A percentile compares a stretch with the other conserved stretches of the same genome.
These are phyloP conservation scores for Machaerirhynchus nigripectus DNA, from an alignment of 2,113 vertebrate species.

Conservation along the genomic window DNA sequence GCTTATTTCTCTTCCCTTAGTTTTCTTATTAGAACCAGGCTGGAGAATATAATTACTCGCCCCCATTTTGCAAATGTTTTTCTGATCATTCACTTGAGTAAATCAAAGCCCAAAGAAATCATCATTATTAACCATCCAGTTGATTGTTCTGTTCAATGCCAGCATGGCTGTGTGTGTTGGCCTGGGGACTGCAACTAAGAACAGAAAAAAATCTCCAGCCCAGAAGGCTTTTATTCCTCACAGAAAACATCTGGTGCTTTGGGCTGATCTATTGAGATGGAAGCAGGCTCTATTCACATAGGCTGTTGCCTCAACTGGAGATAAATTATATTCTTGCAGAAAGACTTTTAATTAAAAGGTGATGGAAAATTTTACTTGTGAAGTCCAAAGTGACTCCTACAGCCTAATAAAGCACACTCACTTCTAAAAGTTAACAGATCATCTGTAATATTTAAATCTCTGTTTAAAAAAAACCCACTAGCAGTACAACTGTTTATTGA, in stretches of 20 bases:
- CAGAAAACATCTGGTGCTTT: slow-evolving; percentile 4
- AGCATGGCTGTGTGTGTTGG: not conserved
- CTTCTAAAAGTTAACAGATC: not conserved
- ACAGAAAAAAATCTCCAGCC: not conserved
- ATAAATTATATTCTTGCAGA: not conserved
- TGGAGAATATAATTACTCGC: not conserved
- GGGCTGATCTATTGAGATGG: not conserved
- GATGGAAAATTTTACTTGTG: not conserved
- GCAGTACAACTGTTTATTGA: not conserved
- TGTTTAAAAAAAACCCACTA: not conserved
- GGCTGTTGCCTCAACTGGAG: not conserved
- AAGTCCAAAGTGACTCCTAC: not conserved
- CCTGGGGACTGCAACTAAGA: not conserved
- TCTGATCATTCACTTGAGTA: not conserved
- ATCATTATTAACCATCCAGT: not conserved
- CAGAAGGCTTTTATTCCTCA: not conserved
- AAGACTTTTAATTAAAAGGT: slow-evolving; percentile 23
- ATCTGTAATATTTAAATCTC: not conserved
- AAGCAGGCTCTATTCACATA: not conserved
- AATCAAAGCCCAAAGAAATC: not conserved
- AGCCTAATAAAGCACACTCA: not conserved
- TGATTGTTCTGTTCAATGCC: not conserved
- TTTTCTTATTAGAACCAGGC: not conserved
- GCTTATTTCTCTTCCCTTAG: not conserved
- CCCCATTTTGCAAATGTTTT: not conserved